These are phyloP conservation scores for Reticulitermes speratus DNA, from an alignment of 1,140 invertebrate genomes.

Conservation along the genomic window DNA sequence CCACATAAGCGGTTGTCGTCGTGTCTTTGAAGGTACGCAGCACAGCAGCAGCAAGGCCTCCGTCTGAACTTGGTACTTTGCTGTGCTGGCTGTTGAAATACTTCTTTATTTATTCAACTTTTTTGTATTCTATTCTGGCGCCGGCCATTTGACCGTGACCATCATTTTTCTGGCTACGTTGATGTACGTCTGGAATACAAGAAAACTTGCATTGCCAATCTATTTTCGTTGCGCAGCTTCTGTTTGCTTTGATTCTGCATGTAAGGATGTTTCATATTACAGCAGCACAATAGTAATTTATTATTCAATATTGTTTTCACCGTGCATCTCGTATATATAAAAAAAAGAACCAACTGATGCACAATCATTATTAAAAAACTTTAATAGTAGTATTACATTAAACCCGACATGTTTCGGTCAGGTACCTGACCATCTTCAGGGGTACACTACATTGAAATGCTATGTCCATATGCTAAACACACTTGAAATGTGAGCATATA, in stretches of 20 bases:
- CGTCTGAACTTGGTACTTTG: background rate
- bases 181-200: background rate
- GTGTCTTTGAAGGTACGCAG: background rate
- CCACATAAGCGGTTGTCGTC: background rate
- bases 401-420: no score
- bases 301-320: no score
- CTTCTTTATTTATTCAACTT: background rate
- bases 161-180: background rate
- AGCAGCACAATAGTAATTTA: background rate
- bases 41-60: background rate
- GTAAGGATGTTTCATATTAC: background rate
- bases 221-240: no score
- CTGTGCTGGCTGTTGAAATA: background rate
- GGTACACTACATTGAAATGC: no score
- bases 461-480: no score
- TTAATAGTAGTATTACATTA: no score
- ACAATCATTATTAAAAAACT: no score
- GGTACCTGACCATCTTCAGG: no score
- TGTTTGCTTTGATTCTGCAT: background rate
- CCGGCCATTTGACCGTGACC: background rate
- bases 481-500: no score
- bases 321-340: no score
- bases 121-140: background rate
- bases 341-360: no score
- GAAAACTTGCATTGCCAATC: background rate